Percentiles rank a stretch among this genome's conserved stretches.
Conservation (phyloP, 2,113 vertebrate species). For the Tor tambroides region DNA sequence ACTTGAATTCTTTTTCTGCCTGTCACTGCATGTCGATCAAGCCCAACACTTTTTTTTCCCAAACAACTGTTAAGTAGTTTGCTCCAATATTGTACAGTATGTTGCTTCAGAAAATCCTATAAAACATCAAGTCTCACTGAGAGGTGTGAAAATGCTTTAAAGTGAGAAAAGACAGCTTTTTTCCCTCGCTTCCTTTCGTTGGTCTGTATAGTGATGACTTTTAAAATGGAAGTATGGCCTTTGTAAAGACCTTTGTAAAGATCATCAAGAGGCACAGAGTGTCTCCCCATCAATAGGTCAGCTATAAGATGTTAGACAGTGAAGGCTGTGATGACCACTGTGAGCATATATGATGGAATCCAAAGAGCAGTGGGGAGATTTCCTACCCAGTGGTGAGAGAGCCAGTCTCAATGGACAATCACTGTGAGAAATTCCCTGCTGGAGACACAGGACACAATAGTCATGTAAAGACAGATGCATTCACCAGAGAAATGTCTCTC, state of each 20-base stretch:
- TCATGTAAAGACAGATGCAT: not conserved
- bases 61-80: not conserved
- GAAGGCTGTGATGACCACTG: constrained; percentile 8
- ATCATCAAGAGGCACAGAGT: constrained; percentile 28
- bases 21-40: not conserved
- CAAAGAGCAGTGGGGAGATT: constrained; percentile 25
- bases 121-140: not conserved
- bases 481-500: constrained; percentile 6
- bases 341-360: constrained; percentile 17
- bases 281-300: constrained; percentile 25
- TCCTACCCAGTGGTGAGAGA: not conserved
- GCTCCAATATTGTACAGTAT: not conserved
- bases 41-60: not conserved
- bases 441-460: constrained; percentile 30
- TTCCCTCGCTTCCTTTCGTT: not conserved
- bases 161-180: not conserved
- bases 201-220: constrained; percentile 7
- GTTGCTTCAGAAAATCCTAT: not conserved
- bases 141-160: not conserved
- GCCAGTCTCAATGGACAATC: constrained; percentile 8
- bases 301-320: constrained; percentile 18
- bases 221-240: constrained; percentile 13
- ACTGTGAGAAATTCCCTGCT: constrained; percentile 31
- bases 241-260: constrained; percentile 35
- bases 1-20: not conserved